phyloP scores from a whole-genome alignment of 2,888 invertebrate genomes.

The Oasisia sp. region DNA sequence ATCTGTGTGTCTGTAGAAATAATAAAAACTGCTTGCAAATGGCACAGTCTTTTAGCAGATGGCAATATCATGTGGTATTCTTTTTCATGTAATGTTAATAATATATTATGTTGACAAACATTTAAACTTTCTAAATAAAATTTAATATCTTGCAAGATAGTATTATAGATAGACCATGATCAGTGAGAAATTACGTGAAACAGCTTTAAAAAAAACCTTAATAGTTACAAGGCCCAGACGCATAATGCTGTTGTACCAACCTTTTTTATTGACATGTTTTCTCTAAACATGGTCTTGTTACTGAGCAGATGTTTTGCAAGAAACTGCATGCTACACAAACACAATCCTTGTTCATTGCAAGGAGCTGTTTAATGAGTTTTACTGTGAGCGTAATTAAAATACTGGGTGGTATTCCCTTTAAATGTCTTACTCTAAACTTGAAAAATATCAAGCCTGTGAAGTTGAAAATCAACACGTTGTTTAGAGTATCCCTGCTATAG shows the following conservation, averaged over 20 bases:
- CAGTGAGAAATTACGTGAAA: no score
- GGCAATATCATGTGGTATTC: not conserved
- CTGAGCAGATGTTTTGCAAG: no score
- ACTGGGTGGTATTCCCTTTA: not conserved
- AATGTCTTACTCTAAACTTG: not conserved
- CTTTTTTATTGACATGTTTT: no score
- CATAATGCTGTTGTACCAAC: no score
- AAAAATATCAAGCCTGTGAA: not conserved
- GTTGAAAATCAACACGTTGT: no score
- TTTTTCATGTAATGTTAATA: not conserved
- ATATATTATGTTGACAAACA: not conserved
- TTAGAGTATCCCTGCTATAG: no score
- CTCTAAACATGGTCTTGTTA: no score
- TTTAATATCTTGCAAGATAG: not conserved
- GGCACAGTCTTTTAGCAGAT: not conserved
- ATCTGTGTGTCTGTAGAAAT: not conserved
- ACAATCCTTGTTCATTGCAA: no score
- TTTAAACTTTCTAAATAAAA: not conserved
- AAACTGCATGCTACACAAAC: no score
- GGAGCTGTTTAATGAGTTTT: not conserved
- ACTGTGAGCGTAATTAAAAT: not conserved
- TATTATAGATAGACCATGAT: no score
- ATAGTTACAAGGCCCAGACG: no score
- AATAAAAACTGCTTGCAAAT: not conserved
- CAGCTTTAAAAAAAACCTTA: no score